Evolutionary conservation across 1,140 invertebrate genomes (phyloP).

Genomic region (Papilio polytes): DNA sequence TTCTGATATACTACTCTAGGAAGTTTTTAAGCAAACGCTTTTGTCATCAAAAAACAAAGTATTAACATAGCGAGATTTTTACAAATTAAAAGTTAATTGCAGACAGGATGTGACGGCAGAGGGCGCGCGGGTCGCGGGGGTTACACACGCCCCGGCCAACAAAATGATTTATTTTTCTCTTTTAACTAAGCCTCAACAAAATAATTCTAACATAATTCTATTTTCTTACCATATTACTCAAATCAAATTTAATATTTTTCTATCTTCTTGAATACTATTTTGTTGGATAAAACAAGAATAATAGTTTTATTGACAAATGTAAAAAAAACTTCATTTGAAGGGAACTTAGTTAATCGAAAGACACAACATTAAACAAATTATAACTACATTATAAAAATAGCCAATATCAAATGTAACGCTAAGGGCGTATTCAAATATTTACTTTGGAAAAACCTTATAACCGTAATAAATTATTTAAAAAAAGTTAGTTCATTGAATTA

Average conservation of each 20-base stretch:
- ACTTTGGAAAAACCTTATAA: neutral
- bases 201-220: neutral
- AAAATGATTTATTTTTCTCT: slow-evolving; percentile 2
- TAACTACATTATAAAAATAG: too few species aligned
- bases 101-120: slow-evolving; percentile 18
- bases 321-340: too few species aligned
- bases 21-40: neutral
- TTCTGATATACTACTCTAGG: too few species aligned
- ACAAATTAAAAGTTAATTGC: slow-evolving; percentile 28
- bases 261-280: neutral
- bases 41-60: neutral
- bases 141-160: neutral
- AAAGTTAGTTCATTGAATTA: too few species aligned
- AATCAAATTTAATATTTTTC: neutral
- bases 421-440: too few species aligned
- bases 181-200: neutral
- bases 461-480: too few species aligned
- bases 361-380: too few species aligned
- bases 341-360: too few species aligned
- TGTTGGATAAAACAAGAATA: neutral
- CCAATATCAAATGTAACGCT: too few species aligned
- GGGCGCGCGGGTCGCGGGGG: neutral
- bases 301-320: neutral
- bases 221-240: neutral
- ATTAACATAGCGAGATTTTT: slow-evolving; percentile 8